Base-by-base conservation (phyloP, 2,888 invertebrate species). In the Nysson spinosus region DNA sequence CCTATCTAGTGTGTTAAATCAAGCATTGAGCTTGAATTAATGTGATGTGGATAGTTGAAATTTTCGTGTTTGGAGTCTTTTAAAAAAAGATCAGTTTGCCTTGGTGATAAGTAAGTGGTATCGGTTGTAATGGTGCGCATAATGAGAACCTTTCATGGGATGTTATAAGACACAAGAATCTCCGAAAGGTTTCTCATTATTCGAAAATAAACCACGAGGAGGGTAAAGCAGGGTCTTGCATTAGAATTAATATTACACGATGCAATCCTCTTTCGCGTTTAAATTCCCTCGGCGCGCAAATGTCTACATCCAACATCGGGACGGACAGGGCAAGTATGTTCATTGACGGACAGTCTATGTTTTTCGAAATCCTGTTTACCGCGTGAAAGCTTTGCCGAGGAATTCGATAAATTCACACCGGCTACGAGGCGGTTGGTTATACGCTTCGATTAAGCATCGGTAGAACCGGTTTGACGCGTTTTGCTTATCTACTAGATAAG, bases 241-340 rank as follows among this genome's bases (percentile, higher is more conserved):
- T 47, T 47, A 20, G 47, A 47, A 47, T 47, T 47, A 47, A 47
- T 47, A 35, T 35, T 35, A 35, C 47, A 24, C 35, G 17, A n/a
- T 9, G 35, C 24, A 16, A 22, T 20, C 35, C 47, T 24, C 35
- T 22, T 28, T 47, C 47, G 47, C 34, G 16, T 34, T 34, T 46
- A 46, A 32, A 46, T 46, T 34, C 46, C 11, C 17, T 14, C 34
- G n/a, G 14, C 9, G 43, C 22, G 28, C 22, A 17, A 35, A 47
- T 16, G 47, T 47, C 47, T 47, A 47, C 47, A 47, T 47, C 47
- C 32, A 9, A 40, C 24, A 24, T 14, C 22, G 40, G 12, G 20
- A 11, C 44, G 26, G 17, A 12, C 24, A 19, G 28, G 28, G 16
- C 26, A 17, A 12, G 32, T 28, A 12, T 19, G 35, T 22, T 22